Base-by-base conservation (phyloP, 2,797 vertebrate genomes). In the Eutrigla gurnardus region DNA sequence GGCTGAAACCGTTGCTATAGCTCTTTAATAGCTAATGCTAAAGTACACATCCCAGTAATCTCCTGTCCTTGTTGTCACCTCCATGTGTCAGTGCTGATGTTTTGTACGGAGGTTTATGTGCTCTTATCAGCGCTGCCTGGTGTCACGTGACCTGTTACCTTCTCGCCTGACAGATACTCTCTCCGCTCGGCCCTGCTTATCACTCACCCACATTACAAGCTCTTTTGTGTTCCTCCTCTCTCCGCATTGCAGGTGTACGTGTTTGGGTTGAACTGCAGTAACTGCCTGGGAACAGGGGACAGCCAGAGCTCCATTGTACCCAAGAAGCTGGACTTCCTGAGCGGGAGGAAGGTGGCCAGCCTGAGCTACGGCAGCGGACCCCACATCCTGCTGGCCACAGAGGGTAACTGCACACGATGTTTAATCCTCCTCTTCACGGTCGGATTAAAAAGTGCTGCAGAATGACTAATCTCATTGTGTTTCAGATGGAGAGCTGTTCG, bases 301-400 rank as follows among this genome's bases (percentile, higher is more conserved):
- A 98, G 96, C 87, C 96, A 96, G 83, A 98, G 97, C 92, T 96
- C 95, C 15, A 96, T 99, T 61, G 87, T 95, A 40, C 97, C 97
- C 73, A 98, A 97, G 93, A 99, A 97, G 87, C 90, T 99, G 78
- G 98, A 99, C 89, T 91, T 92, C 55, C 94, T 99, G 75, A 96
- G 96, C 62, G 97, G 97, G 73, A 98, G 96, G 90, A 97, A 98
- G 91, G 96, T 98, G 89, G 93, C 94, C 82, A 96, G 96, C 88
- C 93, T 99, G 80, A 97, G 96, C 90, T 98, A 98, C 1, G 97
- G 98, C 83, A 98, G 97, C 33, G 98, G 97, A 49, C 98, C 98
- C 17, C 97, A 99, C 86, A 91, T 99, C 80, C 91, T 99, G 53
- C 94, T 98, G 81, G 95, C 95, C 84, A 97, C 97, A 42, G 96